phyloP scores from a whole-genome alignment of 2,797 vertebrate species.

The Babyrousa celebensis region DNA sequence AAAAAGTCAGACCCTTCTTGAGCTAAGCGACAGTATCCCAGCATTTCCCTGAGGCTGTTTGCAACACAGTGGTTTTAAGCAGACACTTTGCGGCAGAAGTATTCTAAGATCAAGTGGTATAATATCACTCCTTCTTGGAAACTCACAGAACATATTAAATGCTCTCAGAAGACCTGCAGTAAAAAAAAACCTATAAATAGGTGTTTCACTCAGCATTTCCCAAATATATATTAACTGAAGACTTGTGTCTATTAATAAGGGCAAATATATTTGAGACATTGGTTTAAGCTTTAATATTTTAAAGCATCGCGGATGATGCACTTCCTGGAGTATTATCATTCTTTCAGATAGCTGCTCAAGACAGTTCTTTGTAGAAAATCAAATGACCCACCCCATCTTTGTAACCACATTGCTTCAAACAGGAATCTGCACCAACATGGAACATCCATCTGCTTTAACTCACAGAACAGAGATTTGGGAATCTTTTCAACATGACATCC shows the following conservation, averaged over 20 bases:
- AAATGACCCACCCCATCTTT: conserved; percentile 83
- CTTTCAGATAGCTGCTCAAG: conserved; percentile 71
- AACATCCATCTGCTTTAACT: conserved; percentile 84
- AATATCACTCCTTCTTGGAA: not conserved
- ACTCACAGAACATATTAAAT: not conserved
- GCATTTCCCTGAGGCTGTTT: not conserved
- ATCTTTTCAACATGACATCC: conserved; percentile 85
- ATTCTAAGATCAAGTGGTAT: not conserved
- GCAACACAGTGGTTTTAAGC: not conserved
- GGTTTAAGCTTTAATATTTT: conserved; percentile 62
- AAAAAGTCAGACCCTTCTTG: not conserved
- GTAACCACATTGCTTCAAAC: conserved; percentile 77
- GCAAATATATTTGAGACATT: conserved; percentile 53
- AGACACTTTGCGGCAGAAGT: not conserved
- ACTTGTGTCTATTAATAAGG: conserved; percentile 44
- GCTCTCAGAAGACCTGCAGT: conserved; percentile 71
- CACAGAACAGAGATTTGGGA: conserved; percentile 81
- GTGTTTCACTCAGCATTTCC: conserved; percentile 49
- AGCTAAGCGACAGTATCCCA: not conserved
- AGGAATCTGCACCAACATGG: conserved; percentile 78
- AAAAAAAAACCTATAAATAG: not conserved
- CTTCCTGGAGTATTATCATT: conserved; percentile 68
- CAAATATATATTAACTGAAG: conserved; percentile 66
- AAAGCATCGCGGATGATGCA: conserved; percentile 28
- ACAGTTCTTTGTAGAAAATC: conserved; percentile 82